Percentiles rank a stretch among this genome's conserved stretches.
These are phyloP conservation scores for Napeogenes inachia DNA, from an alignment of 2,888 invertebrate species.

Conservation along the genomic window DNA sequence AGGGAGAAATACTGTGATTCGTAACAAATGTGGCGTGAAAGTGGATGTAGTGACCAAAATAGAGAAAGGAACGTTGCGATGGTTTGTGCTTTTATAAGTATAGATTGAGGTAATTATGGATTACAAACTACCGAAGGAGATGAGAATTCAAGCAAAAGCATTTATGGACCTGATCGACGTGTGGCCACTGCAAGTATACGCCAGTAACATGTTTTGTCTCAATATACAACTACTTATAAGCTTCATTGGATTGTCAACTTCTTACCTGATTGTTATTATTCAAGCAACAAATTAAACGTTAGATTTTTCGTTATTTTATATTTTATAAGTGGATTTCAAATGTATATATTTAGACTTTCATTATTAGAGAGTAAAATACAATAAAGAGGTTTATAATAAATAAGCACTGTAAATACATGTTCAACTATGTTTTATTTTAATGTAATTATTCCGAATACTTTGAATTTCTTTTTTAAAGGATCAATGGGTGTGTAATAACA, in stretches of 20 bases:
- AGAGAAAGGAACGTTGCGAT: neutral
- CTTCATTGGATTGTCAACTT: conserved; percentile 58
- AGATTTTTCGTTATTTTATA: neutral
- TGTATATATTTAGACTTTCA: conserved; percentile 46
- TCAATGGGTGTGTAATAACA: too few species aligned
- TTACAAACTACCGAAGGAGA: conserved; percentile 48
- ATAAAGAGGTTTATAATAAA: too few species aligned
- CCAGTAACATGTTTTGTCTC: conserved; percentile 56
- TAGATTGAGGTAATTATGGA: conserved; percentile 59
- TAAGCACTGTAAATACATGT: too few species aligned
- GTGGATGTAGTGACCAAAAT: neutral
- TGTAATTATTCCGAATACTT: too few species aligned
- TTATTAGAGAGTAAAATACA: conserved; percentile 35
- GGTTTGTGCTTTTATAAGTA: too few species aligned
- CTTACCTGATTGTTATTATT: conserved; percentile 60
- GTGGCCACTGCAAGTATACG: conserved; percentile 41
- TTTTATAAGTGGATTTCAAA: conserved; percentile 25
- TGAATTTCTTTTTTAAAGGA: too few species aligned
- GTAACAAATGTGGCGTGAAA: too few species aligned
- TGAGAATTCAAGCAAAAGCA: conserved; percentile 55
- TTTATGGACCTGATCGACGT: conserved; percentile 58
- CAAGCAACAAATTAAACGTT: conserved; percentile 33
- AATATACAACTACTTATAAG: conserved; percentile 57
- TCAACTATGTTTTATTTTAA: too few species aligned
- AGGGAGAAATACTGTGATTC: too few species aligned